Evolutionary conservation across 2,888 invertebrate genomes (phyloP), one percentile per base, ranked within the genome.

Genomic region (Hypolimnas misippus): DNA sequence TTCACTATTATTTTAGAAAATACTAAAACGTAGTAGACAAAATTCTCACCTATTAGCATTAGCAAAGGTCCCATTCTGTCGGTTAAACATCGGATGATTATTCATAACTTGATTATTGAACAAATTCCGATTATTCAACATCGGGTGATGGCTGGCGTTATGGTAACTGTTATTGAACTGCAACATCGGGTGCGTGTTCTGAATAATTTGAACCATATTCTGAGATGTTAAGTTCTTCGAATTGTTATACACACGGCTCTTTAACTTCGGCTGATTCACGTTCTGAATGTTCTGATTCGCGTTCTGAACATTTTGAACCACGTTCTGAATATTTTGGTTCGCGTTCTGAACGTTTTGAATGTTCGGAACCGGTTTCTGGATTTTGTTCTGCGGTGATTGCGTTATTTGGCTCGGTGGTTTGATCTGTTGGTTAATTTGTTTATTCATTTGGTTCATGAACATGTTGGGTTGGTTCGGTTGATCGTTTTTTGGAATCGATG

Each of bases 171-270:
- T 87, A 25, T 83, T 84, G 10, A 79, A 81, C 25, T 89, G 86
- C 55, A 92, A 50, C 86, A 92, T 90, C 0, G 92, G 92, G 69
- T 92, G 92, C 0, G 92, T 90, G 50, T 86, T 89, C 70, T 92
- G 92, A 40, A 92, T 92, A 17, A 92, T 87, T 46, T 92, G 92
- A 0, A 92, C 92, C 25, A 92, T 61, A 56, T 87, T 90, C 65
- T 89, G 87, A 0, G 89, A 87, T 0, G 83, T 80, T 65, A 82
- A 53, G 62, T 77, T 80, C 58, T 76, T 66, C 0, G 83, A 81
- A n/a, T 86, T 89, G 35, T 82, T 85, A 46, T 87, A 90, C 0
- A 87, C 76, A 0, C 86, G 68, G 2, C 78, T 83, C 42, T 87
- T 89, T 14, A 2, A 80, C 21, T 64, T 62, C 19, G 49, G 63